A percentile compares a stretch with the other conserved stretches of the same genome.
Conservation (phyloP, 2,797 vertebrate genomes). For the Xenopus petersii region DNA sequence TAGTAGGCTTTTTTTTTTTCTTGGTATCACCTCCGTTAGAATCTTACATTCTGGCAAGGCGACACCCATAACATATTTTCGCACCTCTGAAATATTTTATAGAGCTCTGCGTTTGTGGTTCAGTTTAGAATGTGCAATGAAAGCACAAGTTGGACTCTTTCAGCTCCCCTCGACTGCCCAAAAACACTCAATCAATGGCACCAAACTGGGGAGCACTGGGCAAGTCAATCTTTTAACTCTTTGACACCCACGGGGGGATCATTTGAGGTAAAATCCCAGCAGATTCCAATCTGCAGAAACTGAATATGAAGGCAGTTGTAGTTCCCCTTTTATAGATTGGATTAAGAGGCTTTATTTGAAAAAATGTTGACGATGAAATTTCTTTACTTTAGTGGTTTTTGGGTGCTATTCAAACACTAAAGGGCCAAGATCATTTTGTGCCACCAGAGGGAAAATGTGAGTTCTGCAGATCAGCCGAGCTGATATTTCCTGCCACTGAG, state of each 20-base stretch:
- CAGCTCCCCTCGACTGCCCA: not conserved
- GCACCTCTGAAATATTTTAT: conserved; percentile 50
- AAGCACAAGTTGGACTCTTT: not conserved
- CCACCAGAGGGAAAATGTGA: conserved; percentile 12
- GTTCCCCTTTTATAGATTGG: too few species aligned
- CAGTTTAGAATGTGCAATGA: conserved; percentile 3
- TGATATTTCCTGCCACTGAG: conserved; percentile 6
- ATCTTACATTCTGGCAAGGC: conserved; percentile 19
- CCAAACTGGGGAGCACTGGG: too few species aligned
- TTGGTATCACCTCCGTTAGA: conserved; percentile 4
- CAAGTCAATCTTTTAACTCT: too few species aligned
- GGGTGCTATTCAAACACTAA: conserved; percentile 18
- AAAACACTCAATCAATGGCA: too few species aligned
- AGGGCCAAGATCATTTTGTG: not conserved
- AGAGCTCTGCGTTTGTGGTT: conserved; percentile 26
- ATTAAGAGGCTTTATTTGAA: conserved; percentile 1
- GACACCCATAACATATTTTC: conserved; percentile 32
- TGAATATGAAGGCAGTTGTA: too few species aligned
- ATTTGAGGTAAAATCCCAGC: too few species aligned
- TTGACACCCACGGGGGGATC: too few species aligned
- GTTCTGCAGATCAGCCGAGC: not conserved
- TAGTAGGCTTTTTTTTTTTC: not conserved
- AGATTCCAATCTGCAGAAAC: too few species aligned
- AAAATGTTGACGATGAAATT: conserved; percentile 35
- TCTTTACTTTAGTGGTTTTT: conserved; percentile 12